Evolutionary conservation across 2,888 invertebrate genomes (phyloP).

Genomic region (Tanaodytes sp.): DNA sequence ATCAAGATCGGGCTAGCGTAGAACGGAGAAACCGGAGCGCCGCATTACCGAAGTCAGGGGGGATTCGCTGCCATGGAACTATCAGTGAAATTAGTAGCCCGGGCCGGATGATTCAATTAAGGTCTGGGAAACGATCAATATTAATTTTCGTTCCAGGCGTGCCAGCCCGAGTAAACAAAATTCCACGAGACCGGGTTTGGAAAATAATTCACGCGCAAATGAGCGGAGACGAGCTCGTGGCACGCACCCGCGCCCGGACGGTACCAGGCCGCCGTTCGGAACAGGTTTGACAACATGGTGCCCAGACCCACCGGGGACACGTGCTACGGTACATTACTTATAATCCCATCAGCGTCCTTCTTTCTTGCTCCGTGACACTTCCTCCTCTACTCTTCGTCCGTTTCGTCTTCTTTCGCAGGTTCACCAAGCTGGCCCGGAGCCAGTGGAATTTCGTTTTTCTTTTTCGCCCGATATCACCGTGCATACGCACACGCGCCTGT

Average conservation of each 20-base stretch:
- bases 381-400: constrained; percentile 11
- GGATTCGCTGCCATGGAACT: too few relatives aligned
- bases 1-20: too few relatives aligned
- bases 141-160: constrained; percentile 36
- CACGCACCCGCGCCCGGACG: constrained; percentile 51
- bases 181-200: constrained; percentile 31
- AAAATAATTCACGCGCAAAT: constrained; percentile 50
- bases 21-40: too few relatives aligned
- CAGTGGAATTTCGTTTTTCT: too few relatives aligned
- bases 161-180: constrained; percentile 42
- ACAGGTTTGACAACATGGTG: constrained; percentile 72
- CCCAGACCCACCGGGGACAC: constrained; percentile 68
- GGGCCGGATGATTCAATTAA: constrained; percentile 28
- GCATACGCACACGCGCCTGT: too few relatives aligned
- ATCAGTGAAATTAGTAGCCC: too few relatives aligned
- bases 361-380: constrained; percentile 38
- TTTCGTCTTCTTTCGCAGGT: too few relatives aligned
- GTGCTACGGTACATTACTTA: constrained; percentile 72
- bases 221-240: constrained; percentile 49
- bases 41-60: too few relatives aligned
- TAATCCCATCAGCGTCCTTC: constrained; percentile 69
- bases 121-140: constrained; percentile 15
- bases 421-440: too few relatives aligned
- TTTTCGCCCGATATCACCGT: too few relatives aligned
- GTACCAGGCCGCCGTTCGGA: constrained; percentile 60